Evolutionary conservation across 1,140 invertebrate genomes (phyloP).

Genomic region (Bombus consobrinus): DNA sequence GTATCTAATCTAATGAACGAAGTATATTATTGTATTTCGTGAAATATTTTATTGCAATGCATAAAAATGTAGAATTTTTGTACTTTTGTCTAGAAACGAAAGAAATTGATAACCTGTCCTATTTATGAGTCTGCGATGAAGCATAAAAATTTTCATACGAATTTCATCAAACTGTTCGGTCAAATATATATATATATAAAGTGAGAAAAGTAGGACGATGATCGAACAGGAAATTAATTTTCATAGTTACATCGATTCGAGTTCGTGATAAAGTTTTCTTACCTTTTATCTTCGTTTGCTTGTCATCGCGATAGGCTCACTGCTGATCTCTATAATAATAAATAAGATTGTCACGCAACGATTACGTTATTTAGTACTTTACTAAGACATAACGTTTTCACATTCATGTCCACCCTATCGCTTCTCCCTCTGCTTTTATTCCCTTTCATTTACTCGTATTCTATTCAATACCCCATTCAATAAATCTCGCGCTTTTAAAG

Average conservation of each 20-base stretch:
- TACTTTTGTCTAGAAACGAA: background rate
- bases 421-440: background rate
- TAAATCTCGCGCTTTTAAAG: slow-evolving; percentile 13
- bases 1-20: too few relatives aligned
- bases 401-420: background rate
- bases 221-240: slow-evolving; percentile 4
- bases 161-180: background rate
- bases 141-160: background rate
- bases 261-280: background rate
- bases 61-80: background rate
- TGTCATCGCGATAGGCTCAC: background rate
- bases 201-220: background rate
- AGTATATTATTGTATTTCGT: too few relatives aligned
- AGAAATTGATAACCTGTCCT: background rate
- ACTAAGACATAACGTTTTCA: background rate
- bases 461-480: background rate
- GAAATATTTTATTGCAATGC: background rate
- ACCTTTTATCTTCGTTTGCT: background rate
- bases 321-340: background rate
- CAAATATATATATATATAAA: background rate
- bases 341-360: background rate
- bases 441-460: background rate
- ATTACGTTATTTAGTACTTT: background rate
- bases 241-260: background rate
- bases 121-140: background rate